Percentiles rank a stretch among this genome's conserved stretches.
These are phyloP conservation scores for Lonchura striata DNA, from an alignment of 2,113 vertebrate species.

Conservation along the genomic window DNA sequence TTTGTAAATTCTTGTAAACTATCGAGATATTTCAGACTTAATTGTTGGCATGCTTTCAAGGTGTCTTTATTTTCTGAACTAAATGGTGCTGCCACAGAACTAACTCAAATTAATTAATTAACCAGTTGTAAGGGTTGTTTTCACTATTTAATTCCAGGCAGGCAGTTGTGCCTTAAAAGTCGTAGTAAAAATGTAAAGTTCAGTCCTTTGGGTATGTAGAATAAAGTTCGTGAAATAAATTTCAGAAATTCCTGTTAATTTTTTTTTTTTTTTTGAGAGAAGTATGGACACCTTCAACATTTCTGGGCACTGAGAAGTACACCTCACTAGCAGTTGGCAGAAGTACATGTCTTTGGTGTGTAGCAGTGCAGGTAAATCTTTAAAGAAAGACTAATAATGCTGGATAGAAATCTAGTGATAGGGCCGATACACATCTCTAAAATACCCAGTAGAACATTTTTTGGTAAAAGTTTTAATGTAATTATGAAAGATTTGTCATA, in stretches of 20 bases:
- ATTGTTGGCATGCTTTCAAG: background rate
- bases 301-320: background rate
- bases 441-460: background rate
- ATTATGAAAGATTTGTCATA: background rate
- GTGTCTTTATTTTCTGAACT: slow-evolving; percentile 8
- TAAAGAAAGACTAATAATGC: background rate
- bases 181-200: background rate
- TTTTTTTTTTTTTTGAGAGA: background rate
- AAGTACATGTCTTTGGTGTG: background rate
- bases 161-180: background rate
- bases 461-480: background rate
- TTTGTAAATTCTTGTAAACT: background rate
- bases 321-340: background rate
- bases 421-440: background rate
- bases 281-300: background rate
- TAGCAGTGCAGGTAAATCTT: background rate
- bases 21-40: background rate
- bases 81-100: background rate
- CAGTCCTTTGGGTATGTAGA: background rate
- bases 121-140: background rate
- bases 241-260: background rate
- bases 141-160: background rate
- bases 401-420: background rate
- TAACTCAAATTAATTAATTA: background rate
- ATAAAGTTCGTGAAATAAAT: background rate